Base-by-base conservation (phyloP, 2,113 vertebrate genomes). In the Pungitius pungitius region DNA sequence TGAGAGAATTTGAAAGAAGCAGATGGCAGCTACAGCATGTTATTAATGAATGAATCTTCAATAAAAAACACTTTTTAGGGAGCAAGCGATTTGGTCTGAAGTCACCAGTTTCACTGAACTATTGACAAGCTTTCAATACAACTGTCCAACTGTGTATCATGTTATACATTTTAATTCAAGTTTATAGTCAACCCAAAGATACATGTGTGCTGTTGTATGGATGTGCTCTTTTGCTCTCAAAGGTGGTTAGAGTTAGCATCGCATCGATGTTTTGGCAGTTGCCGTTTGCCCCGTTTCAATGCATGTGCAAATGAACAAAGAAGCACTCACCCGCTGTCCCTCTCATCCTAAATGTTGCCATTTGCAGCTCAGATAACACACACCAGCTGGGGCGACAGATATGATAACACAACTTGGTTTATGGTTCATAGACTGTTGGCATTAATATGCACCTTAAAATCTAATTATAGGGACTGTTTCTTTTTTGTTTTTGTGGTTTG, bases 21-120 rank as follows among this genome's bases (percentile, higher is more conserved):
- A 57, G 24, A 47, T 24, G 10, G 37, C 13, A 43, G 49, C 49
- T 39, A 47, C 45, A 54, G 8, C 11, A 13, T 43, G 22, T 39
- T 33, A 24, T 63, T 30, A 59, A 33, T 66, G 42, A 69, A 69
- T 59, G 58, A 71, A 71, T 63, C 45, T 49, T 30, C 49, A 60
- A 73, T 79, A 66, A 66, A n/a, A 77, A 73, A 61, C 11, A 18
- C 6, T 73, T 64, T 77, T 58, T 49, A 42, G 40, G 43, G 26
- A 45, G 39, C 52, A 59, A 58, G 30, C 43, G 37, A 42, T 69
- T 75, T 55, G 18, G 35, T 59, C 26, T 56, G 35, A 73, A 81
- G 57, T 69, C 8, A 58, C 74, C 55, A 70, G 61, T 39, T 74
- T 63, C 45, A 33, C 37, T 64, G 75, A 69, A 59, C 39, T 69